A percentile compares a stretch with the other conserved stretches of the same genome.
Evolutionary conservation across 2,888 invertebrate species (phyloP).

Genomic region (Dastarcus helophoroides): DNA sequence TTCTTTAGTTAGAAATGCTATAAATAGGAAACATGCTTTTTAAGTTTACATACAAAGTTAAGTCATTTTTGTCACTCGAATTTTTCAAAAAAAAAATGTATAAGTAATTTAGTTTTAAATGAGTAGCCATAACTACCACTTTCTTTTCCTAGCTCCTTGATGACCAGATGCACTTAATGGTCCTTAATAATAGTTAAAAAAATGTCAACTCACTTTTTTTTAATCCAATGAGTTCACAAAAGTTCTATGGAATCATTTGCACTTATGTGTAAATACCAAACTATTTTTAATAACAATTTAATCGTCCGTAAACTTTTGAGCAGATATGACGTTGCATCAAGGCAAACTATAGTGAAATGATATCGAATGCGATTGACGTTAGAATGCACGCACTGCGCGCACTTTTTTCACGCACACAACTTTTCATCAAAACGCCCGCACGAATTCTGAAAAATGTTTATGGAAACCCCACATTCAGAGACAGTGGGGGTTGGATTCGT

Average conservation of each 20-base stretch:
- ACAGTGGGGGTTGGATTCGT: conserved; percentile 27
- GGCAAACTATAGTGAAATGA: conserved; percentile 20
- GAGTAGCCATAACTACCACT: too few species aligned
- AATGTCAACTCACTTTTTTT: not conserved
- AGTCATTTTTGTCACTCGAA: too few species aligned
- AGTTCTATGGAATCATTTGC: conserved; percentile 12
- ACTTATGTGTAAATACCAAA: conserved; percentile 5
- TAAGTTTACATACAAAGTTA: too few species aligned
- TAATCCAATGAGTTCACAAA: conserved; percentile 8
- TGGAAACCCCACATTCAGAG: conserved; percentile 25
- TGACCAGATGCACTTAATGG: too few species aligned
- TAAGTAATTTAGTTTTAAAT: too few species aligned
- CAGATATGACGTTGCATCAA: conserved; percentile 19
- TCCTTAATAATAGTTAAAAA: too few species aligned
- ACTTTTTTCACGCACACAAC: conserved; percentile 31
- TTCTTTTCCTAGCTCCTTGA: too few species aligned
- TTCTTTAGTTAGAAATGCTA: too few species aligned
- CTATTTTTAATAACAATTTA: conserved; percentile 4
- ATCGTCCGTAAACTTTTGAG: conserved; percentile 10
- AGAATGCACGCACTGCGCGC: conserved; percentile 25
- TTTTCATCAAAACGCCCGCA: conserved; percentile 37
- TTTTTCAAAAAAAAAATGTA: too few species aligned
- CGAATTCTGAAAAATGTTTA: conserved; percentile 36
- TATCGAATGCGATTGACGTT: conserved; percentile 12
- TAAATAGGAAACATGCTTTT: too few species aligned